Base-by-base conservation (phyloP, 2,113 vertebrate genomes). In the Antennarius striatus region DNA sequence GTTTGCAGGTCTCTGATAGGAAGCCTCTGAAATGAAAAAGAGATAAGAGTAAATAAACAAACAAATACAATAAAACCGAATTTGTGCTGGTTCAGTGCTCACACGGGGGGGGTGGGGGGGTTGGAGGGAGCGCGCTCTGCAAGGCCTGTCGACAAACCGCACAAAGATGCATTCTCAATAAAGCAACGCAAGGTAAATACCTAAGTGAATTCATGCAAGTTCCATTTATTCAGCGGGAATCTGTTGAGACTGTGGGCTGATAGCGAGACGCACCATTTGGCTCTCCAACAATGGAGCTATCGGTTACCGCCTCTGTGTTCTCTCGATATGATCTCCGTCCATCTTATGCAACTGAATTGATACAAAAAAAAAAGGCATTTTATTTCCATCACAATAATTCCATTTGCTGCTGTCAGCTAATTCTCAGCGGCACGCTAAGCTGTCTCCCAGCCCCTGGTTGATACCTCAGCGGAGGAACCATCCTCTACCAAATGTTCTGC, bases 381-480 rank as follows among this genome's bases (percentile, higher is more conserved):
- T 64, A 87, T 82, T 86, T 84, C 83, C 80, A 71, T 79, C 56
- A 81, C 81, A 83, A 87, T 86, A 6, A 67, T 45, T 63, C 60
- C 70, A 89, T 93, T 92, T 91, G 88, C 85, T 83, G 93, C 84
- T 86, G 87, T 93, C 91, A 92, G 88, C 92, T 93, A 89, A 93
- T 94, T 94, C 91, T 92, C 93, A 50, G 76, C 87, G 83, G 90
- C 89, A 83, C 80, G 79, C 91, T 75, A 43, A 71, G 67, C 68
- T 70, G 9, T 11, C 66, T 59, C 54, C 52, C 46, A 47, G 54
- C 54, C 58, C 48, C 4, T 15, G 32, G 56, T 73, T 42, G 54
- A 67, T 48, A 63, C 73, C 57, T 69, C 62, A 0, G 47, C 16
- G 1, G 56, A 67, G 70, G 56, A 71, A 47, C 64, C 14, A 30